phyloP scores from a whole-genome alignment of 2,888 invertebrate species.

The Gari tellinella region DNA sequence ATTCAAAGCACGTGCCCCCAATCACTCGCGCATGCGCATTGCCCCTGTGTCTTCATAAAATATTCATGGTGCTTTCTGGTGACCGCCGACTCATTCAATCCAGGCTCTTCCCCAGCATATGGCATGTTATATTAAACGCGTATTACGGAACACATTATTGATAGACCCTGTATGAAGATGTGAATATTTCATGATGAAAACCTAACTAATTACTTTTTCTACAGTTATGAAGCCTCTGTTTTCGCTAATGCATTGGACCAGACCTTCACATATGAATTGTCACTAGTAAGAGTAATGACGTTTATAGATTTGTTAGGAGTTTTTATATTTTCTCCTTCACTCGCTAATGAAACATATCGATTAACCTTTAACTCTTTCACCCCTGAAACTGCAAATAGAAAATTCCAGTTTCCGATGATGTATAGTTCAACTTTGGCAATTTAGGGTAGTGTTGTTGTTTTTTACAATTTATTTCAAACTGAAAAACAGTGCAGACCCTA shows the following conservation, averaged over 20 bases:
- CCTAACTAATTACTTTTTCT: slow-evolving; percentile 46
- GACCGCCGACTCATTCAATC: slow-evolving; percentile 44
- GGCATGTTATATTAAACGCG: slow-evolving; percentile 46
- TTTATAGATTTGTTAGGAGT: too few species aligned
- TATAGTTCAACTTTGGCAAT: too few species aligned
- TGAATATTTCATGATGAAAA: slow-evolving; percentile 61
- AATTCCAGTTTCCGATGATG: too few species aligned
- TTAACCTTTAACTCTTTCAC: too few species aligned
- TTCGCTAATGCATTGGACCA: slow-evolving; percentile 30
- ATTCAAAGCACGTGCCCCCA: neutral
- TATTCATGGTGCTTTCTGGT: slow-evolving; percentile 43
- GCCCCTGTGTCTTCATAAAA: slow-evolving; percentile 47
- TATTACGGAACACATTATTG: slow-evolving; percentile 36
- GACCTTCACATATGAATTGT: slow-evolving; percentile 32
- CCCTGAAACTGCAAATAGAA: too few species aligned
- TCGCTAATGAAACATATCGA: too few species aligned
- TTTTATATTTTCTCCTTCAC: too few species aligned
- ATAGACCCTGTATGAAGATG: slow-evolving; percentile 24
- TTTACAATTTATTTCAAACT: too few species aligned
- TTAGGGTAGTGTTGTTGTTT: too few species aligned
- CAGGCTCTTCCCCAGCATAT: slow-evolving; percentile 40
- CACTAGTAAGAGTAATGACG: neutral
- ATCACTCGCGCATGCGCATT: slow-evolving; percentile 46
- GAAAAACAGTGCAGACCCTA: too few species aligned
- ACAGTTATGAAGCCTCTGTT: slow-evolving; percentile 44